Conservation (phyloP, 2,113 vertebrate species). For the Elephantulus edwardii region DNA sequence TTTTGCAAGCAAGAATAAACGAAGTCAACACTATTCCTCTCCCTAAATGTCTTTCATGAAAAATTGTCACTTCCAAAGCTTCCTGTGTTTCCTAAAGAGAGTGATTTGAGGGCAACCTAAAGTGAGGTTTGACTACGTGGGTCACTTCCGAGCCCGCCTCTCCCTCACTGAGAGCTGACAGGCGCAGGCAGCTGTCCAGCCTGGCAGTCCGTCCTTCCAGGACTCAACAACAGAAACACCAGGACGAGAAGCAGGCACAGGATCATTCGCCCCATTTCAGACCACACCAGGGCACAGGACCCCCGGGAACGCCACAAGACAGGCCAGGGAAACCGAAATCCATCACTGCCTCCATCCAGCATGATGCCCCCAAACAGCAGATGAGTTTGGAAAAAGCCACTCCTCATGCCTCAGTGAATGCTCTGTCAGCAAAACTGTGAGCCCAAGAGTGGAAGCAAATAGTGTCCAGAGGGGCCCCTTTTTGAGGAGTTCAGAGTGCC, state of each 20-base stretch:
- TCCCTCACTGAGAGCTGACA: background rate
- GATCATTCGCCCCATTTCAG: background rate
- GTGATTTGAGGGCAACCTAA: background rate
- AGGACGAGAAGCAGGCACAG: background rate
- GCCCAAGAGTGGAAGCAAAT: background rate
- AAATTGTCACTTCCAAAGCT: slow-evolving; percentile 4
- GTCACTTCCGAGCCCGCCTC: slow-evolving; percentile 3
- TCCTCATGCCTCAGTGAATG: background rate
- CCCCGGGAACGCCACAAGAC: background rate
- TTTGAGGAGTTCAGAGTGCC: background rate
- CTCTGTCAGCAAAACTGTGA: background rate
- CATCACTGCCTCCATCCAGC: background rate
- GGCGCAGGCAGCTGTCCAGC: background rate
- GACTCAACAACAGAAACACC: background rate
- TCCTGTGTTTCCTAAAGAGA: slow-evolving; percentile 33
- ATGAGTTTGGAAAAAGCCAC: background rate
- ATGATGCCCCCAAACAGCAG: background rate
- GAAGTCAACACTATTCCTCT: slow-evolving; percentile 18
- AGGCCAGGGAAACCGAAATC: background rate
- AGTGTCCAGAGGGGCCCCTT: background rate
- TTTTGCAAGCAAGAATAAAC: slow-evolving; percentile 51
- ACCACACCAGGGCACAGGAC: fast-evolving
- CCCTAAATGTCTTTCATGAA: slow-evolving; percentile 41
- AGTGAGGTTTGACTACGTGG: background rate
- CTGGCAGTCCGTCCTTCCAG: slow-evolving; percentile 5